These are phyloP conservation scores for Amphipyra tragopoginis DNA, from an alignment of 2,888 invertebrate genomes.

Conservation along the genomic window DNA sequence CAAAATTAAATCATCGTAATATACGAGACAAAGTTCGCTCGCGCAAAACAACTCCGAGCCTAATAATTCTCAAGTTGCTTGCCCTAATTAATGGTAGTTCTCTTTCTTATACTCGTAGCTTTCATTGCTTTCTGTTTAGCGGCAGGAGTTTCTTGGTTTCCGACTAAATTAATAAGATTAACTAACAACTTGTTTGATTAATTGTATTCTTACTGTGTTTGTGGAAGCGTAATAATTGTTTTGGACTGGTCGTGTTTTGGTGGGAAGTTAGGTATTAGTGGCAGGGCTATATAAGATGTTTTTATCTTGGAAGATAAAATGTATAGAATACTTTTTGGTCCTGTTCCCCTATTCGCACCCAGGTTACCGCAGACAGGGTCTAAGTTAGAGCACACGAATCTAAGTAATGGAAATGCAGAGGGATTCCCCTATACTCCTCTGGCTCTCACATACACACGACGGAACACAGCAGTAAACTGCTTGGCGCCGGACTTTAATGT, in stretches of 20 bases:
- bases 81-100: conserved; percentile 48
- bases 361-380: too few species aligned
- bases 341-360: too few species aligned
- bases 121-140: conserved; percentile 23
- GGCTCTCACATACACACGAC: too few species aligned
- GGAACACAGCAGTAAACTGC: too few species aligned
- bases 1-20: conserved; percentile 9
- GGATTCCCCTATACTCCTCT: too few species aligned
- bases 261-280: too few species aligned
- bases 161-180: conserved; percentile 33
- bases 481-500: too few species aligned
- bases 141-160: conserved; percentile 16
- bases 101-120: conserved; percentile 33
- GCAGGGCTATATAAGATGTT: too few species aligned
- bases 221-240: neutral
- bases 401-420: too few species aligned
- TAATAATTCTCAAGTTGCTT: conserved; percentile 19
- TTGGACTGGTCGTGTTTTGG: neutral
- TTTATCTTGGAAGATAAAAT: too few species aligned
- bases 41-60: conserved; percentile 16
- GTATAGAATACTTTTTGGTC: too few species aligned
- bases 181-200: conserved; percentile 17
- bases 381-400: too few species aligned
- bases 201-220: conserved; percentile 7
- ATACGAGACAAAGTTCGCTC: conserved; percentile 13